Evolutionary conservation across 2,888 invertebrate species (phyloP), one percentile per base, ranked within the genome.

Genomic region (Pyrochroa serraticornis): DNA sequence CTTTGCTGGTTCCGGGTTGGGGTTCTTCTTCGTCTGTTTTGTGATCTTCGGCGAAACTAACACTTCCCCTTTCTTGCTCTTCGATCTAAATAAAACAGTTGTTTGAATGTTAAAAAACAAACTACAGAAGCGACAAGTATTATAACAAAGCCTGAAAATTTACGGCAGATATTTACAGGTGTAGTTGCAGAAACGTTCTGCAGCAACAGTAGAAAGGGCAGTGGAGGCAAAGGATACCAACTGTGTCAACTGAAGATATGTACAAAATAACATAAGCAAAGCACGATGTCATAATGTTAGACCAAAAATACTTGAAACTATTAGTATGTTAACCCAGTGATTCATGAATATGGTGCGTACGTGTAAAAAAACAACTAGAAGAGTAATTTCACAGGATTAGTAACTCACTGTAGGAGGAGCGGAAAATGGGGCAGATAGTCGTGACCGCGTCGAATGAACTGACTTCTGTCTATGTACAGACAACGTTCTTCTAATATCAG

Each of bases 401-500:
- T 70, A 71, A 79, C 78, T 79, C 77, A 79, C 79, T 69, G 76
- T 73, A 51, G 77, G 77, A 56, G 79, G 78, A 47, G 78, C 77
- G 49, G 78, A 75, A 64, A 74, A 70, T 46, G 83, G 76, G 71
- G 78, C 73, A 77, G 83, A 75, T 76, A 80, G 70, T 75, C 79
- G 79, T 67, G 79, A 82, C 71, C 74, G 81, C 72, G 75, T 75
- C 69, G 68, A 77, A 74, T 63, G 76, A 68, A 70, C 72, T 38
- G 69, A 81, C 75, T 72, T 75, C 66, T 75, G 82, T 69, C 74
- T 77, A n/a, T 73, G 81, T 31, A 83, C 75, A 77, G 71, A 83
- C 79, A 74, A 71, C 55, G 77, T 72, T 51, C 77, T 68, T 54
- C 58, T 61, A 43, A 71, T 56, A 47, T 64, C 68, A 46, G 61